Conservation (phyloP, 2,888 invertebrate species). For the Drosophila paucipuncta region DNA sequence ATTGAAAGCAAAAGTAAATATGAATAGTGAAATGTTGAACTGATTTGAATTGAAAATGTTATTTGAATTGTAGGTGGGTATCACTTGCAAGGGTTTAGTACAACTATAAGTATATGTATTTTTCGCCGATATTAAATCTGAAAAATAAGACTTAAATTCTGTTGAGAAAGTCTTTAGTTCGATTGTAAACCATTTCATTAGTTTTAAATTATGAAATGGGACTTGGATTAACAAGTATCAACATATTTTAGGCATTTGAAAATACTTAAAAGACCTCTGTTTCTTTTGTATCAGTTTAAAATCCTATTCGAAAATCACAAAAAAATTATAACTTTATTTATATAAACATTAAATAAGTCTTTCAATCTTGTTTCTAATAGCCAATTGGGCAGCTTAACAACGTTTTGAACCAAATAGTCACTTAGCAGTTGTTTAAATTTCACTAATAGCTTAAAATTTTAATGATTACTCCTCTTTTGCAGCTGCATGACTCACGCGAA, state of each 20-base stretch:
- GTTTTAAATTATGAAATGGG: too few species aligned
- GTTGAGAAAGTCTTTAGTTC: too few species aligned
- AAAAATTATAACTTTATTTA: not conserved
- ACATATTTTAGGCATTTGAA: not conserved
- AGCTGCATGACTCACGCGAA: constrained; percentile 85
- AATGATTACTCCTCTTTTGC: not conserved
- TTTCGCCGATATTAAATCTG: too few species aligned
- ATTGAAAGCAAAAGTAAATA: not conserved
- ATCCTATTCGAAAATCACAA: not conserved
- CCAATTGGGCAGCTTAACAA: not conserved
- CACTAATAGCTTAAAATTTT: not conserved
- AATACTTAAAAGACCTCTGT: too few species aligned
- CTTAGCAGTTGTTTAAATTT: not conserved
- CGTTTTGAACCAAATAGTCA: not conserved
- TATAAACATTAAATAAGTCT: not conserved
- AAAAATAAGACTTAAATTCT: too few species aligned
- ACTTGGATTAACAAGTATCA: not conserved
- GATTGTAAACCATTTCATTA: too few species aligned
- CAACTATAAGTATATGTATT: too few species aligned
- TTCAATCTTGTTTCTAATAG: not conserved
- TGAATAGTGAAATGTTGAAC: not conserved
- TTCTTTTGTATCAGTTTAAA: not conserved
- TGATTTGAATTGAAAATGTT: not conserved
- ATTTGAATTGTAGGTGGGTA: not conserved
- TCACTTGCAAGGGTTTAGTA: too few species aligned